Evolutionary conservation across 2,888 invertebrate genomes (phyloP), one percentile per base, ranked within the genome.

Genomic region (Pyrgus malvae): DNA sequence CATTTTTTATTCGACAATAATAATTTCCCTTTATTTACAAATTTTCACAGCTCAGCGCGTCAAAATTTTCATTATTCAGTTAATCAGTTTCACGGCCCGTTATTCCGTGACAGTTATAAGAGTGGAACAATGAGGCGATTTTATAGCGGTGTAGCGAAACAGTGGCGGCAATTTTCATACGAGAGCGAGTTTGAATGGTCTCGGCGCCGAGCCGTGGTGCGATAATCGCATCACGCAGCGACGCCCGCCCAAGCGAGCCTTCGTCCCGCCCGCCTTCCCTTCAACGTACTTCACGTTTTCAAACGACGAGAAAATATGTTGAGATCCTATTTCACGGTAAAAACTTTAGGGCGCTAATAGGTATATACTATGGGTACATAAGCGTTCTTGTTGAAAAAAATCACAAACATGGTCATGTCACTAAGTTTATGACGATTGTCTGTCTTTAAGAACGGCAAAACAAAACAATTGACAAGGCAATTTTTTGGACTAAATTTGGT

Each of bases 161-260:
- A 83, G 76, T 83, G 80, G 77, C 72, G 72, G 68, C 84, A 89
- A 88, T 90, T 88, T 90, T 83, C 87, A 86, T 89, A 78, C 74
- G 67, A 83, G 82, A 83, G 78, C 71, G 83, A 67, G 58, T 76
- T 69, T 72, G 79, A 90, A 89, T 88, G 71, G 65, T 69, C 68
- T 63, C 72, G 67, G 89, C 92, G 91, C 79, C 91, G 92, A 93
- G 91, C 91, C 93, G 93, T 91, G 90, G 87, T 73, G 89, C 79
- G 72, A 90, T 94, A 94, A 94, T 93, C 94, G 91, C 92, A 93
- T 94, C 93, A 93, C 84, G 49, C 21, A 53, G 45, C 53, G 57
- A 54, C 61, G 58, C 61, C 57, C 64, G 64, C 61, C 72, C 67
- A 68, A 74, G 71, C 70, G 68, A 60, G 49, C 57, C 40, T 49